Evolutionary conservation across 2,113 vertebrate species (phyloP).

Genomic region (Malurus alboscapulatus): DNA sequence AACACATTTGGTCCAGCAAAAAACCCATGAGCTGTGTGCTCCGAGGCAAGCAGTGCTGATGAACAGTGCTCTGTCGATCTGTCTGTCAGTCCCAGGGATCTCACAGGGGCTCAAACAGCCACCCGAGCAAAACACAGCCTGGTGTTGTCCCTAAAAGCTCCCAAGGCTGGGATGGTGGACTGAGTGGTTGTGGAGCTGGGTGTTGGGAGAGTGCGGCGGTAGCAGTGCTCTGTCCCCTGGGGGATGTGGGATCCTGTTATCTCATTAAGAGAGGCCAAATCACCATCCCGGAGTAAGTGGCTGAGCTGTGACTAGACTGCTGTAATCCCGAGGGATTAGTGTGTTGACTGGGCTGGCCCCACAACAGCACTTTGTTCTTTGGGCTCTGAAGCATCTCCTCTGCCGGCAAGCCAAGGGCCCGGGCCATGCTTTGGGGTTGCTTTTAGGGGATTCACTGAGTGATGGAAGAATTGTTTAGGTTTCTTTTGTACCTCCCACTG

Average conservation of each 20-base stretch:
- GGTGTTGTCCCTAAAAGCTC: neutral
- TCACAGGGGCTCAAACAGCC: neutral
- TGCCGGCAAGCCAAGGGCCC: rapidly evolving
- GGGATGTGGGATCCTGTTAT: neutral
- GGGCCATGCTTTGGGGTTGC: neutral
- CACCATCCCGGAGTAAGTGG: neutral
- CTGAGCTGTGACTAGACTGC: neutral
- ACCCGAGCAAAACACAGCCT: neutral
- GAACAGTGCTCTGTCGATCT: rapidly evolving
- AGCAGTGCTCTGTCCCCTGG: rapidly evolving
- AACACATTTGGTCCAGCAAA: neutral
- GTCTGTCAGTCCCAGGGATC: neutral
- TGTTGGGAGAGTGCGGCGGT: neutral
- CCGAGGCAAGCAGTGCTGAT: neutral
- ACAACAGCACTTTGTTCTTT: neutral
- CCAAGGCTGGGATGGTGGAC: neutral
- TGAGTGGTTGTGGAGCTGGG: neutral
- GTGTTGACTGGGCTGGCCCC: neutral
- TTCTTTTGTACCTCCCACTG: neutral
- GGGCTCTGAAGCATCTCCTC: neutral
- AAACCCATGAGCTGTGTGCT: neutral
- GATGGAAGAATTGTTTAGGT: neutral
- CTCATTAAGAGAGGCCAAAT: neutral
- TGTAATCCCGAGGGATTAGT: neutral
- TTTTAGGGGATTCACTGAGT: neutral